These are phyloP conservation scores for Icerya purchasi DNA, from an alignment of 2,888 invertebrate genomes.

Conservation along the genomic window DNA sequence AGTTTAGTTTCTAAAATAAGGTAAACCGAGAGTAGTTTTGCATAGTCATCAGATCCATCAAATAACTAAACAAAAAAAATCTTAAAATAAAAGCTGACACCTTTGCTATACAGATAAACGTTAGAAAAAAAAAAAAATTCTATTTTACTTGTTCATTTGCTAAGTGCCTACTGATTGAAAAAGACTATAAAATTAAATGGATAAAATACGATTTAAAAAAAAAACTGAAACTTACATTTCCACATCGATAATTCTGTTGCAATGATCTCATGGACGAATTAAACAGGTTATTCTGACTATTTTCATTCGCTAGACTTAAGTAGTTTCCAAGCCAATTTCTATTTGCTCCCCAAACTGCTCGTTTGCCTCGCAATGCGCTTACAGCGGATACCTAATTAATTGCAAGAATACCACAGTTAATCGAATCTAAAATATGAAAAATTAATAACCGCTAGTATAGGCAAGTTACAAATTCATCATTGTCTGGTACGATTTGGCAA, in stretches of 20 bases:
- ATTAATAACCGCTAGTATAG: too few species aligned
- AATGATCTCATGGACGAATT: conserved; percentile 43
- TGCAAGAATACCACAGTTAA: too few species aligned
- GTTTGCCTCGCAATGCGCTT: conserved; percentile 42
- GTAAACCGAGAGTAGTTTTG: too few species aligned
- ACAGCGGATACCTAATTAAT: conserved; percentile 48
- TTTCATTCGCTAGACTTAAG: conserved; percentile 42
- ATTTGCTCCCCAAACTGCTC: conserved; percentile 48
- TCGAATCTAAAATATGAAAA: too few species aligned
- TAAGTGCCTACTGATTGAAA: background rate
- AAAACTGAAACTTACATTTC: conserved; percentile 23
- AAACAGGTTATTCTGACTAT: conserved; percentile 40
- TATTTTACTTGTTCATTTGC: background rate
- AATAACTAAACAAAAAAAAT: too few species aligned
- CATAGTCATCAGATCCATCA: too few species aligned
- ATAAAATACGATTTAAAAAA: background rate
- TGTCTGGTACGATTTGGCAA: too few species aligned
- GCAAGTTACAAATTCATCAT: too few species aligned
- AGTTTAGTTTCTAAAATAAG: too few species aligned
- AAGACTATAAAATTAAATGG: background rate
- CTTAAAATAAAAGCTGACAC: too few species aligned
- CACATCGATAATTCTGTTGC: conserved; percentile 42
- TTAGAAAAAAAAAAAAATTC: too few species aligned
- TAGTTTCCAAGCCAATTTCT: conserved; percentile 73
- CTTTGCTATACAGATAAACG: too few species aligned